Evolutionary conservation across 2,888 invertebrate species (phyloP).

Genomic region (Meganola albula): DNA sequence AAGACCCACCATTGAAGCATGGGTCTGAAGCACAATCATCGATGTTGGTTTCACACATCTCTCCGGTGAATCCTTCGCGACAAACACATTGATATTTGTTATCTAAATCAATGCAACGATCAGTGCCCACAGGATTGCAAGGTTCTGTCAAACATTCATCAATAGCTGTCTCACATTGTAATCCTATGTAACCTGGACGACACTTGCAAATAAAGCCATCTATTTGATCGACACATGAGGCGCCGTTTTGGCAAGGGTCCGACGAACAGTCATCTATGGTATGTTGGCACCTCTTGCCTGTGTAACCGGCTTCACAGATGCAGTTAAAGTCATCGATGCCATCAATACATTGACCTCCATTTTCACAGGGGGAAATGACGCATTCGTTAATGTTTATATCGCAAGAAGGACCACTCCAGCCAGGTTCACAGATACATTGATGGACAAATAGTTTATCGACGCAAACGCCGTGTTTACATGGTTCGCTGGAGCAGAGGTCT

Average conservation of each 20-base stretch:
- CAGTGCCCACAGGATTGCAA: slow-evolving; percentile 93
- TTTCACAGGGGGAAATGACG: slow-evolving; percentile 90
- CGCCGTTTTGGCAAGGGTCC: slow-evolving; percentile 94
- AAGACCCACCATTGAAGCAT: slow-evolving; percentile 92
- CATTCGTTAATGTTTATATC: slow-evolving; percentile 96
- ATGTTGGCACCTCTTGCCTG: slow-evolving; percentile 95
- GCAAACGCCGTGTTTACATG: slow-evolving; percentile 96
- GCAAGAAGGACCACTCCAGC: slow-evolving; percentile 92
- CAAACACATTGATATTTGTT: slow-evolving; percentile 93
- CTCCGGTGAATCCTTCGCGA: slow-evolving; percentile 91
- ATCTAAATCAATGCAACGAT: slow-evolving; percentile 91
- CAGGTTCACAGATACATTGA: slow-evolving; percentile 93
- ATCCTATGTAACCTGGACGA: slow-evolving; percentile 92
- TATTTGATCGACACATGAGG: slow-evolving; percentile 89
- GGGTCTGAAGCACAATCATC: slow-evolving; percentile 92
- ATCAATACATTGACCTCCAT: slow-evolving; percentile 95
- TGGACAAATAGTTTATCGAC: slow-evolving; percentile 92
- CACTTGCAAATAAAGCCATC: slow-evolving; percentile 96
- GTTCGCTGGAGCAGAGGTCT: slow-evolving; percentile 91
- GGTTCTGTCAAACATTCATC: slow-evolving; percentile 95
- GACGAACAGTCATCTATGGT: slow-evolving; percentile 94
- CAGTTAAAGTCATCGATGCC: slow-evolving; percentile 90
- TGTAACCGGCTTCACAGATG: slow-evolving; percentile 95
- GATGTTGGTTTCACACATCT: slow-evolving; percentile 89
- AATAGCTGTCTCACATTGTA: slow-evolving; percentile 95